Evolutionary conservation across 2,113 vertebrate genomes (phyloP).

Genomic region (Telmatochromis bifrenatus): DNA sequence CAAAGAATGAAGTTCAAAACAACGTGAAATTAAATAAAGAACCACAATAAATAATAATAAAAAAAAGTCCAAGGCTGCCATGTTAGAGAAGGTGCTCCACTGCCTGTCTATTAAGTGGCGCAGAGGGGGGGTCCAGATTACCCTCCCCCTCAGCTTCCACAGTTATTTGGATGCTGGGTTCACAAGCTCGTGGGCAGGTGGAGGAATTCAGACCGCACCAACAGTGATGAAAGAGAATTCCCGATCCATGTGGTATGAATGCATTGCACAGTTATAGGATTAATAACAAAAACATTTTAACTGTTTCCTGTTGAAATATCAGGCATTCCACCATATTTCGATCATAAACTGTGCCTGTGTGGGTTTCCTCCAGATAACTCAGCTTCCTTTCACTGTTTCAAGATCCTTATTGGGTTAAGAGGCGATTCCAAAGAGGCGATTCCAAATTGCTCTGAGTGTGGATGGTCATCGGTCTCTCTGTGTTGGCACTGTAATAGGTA

Average conservation of each 20-base stretch:
- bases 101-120: background rate
- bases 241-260: background rate
- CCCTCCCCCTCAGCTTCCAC: background rate
- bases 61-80: accelerated
- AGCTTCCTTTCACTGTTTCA: accelerated
- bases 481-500: background rate
- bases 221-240: background rate
- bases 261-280: background rate
- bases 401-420: background rate
- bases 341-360: background rate
- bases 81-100: background rate
- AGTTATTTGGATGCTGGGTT: background rate
- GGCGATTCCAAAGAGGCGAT: background rate
- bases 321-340: background rate
- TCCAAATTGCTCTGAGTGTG: background rate
- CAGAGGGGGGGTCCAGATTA: background rate
- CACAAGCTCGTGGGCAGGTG: background rate
- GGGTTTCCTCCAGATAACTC: background rate
- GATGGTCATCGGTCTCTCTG: background rate
- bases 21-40: background rate
- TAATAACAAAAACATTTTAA: background rate
- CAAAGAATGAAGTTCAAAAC: background rate
- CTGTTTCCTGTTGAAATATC: background rate
- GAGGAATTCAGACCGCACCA: background rate
- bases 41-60: background rate